phyloP scores from a whole-genome alignment of 2,797 vertebrate genomes.

The Melanotaenia maccullochi region DNA sequence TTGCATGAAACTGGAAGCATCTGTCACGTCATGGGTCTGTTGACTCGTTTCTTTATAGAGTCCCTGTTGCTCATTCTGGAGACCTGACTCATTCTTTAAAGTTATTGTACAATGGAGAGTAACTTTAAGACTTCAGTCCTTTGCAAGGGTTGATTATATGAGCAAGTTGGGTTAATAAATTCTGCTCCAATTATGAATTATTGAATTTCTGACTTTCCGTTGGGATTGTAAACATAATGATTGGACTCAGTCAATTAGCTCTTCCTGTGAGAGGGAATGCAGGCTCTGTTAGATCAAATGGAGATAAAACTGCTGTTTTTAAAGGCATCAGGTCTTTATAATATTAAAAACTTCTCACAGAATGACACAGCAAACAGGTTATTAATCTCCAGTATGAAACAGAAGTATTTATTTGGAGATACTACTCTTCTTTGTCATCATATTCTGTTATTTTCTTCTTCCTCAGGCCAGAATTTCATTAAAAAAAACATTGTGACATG shows the following conservation, averaged over 20 bases:
- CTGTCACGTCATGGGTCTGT: background rate
- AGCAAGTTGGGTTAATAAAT: no score
- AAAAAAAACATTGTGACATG: slow-evolving; percentile 48
- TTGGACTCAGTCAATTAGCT: slow-evolving; percentile 3
- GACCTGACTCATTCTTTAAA: background rate
- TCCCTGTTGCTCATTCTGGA: background rate
- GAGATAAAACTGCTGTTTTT: slow-evolving; percentile 17
- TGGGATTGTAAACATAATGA: background rate
- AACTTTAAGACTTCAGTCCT: slow-evolving; percentile 1
- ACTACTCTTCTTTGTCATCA: no score
- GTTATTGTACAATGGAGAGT: background rate
- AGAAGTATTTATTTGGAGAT: background rate
- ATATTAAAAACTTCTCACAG: slow-evolving; percentile 16
- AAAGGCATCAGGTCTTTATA: slow-evolving; percentile 6
- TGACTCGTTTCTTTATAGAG: background rate
- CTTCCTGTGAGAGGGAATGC: slow-evolving; percentile 20
- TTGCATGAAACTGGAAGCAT: background rate
- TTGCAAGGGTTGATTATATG: no score
- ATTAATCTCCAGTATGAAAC: background rate
- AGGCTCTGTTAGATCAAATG: slow-evolving; percentile 28
- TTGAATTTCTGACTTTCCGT: slow-evolving; percentile 13
- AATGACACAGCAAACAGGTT: background rate
- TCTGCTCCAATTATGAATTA: no score
- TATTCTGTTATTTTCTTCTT: background rate
- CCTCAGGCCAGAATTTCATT: slow-evolving; percentile 7